Evolutionary conservation across 2,113 vertebrate genomes (phyloP).

Genomic region (Canis aureus): DNA sequence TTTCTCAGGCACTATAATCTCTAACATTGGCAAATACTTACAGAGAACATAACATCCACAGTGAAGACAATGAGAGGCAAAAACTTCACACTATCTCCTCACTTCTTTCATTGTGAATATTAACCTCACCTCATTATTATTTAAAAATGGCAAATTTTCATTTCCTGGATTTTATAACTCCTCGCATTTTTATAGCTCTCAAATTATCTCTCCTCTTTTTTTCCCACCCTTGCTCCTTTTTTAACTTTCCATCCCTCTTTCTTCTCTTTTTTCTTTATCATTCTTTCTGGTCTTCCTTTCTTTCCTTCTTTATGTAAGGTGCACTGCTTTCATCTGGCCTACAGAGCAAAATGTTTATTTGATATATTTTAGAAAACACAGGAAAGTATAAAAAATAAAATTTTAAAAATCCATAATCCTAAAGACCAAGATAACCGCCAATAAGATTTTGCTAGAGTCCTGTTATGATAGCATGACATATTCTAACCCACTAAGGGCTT

Average conservation of each 20-base stretch:
- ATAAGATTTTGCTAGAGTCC: neutral
- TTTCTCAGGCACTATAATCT: neutral
- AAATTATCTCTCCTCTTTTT: neutral
- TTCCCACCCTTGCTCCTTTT: fast-evolving
- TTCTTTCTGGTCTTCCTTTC: neutral
- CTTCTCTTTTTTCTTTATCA: neutral
- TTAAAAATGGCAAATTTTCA: neutral
- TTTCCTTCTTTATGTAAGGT: neutral
- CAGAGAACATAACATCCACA: neutral
- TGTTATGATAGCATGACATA: neutral
- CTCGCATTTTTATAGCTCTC: neutral
- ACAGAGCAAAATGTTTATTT: neutral
- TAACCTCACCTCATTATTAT: neutral
- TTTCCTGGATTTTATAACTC: neutral
- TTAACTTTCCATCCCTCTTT: neutral
- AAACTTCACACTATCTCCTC: neutral
- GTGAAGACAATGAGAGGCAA: neutral
- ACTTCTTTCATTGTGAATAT: neutral
- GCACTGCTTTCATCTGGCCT: neutral
- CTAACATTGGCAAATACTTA: neutral
- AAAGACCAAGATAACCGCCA: neutral
- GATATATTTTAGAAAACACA: slow-evolving; percentile 3
- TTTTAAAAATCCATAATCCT: neutral
- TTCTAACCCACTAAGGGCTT: neutral
- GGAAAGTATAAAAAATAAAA: neutral